phyloP scores from a whole-genome alignment of 2,797 vertebrate species.

The Sebastes taczanowskii region DNA sequence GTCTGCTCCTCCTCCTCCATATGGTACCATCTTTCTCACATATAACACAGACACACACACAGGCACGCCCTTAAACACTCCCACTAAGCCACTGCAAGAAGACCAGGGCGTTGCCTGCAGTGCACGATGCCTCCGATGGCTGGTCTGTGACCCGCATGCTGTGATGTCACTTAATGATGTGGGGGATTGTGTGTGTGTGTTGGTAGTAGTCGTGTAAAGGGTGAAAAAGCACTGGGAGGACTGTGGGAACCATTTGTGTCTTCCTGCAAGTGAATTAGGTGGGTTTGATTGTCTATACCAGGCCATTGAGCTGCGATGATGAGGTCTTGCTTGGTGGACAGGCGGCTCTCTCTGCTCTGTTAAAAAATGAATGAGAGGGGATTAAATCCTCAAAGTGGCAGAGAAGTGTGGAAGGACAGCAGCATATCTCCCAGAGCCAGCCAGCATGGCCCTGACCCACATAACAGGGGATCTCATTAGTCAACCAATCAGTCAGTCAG shows the following conservation, averaged over 20 bases:
- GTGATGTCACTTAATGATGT: conserved; percentile 54
- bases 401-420: conserved; percentile 24
- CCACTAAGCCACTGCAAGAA: conserved; percentile 42
- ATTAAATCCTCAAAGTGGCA: conserved; percentile 33
- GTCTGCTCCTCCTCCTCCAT: conserved; percentile 68
- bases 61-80: conserved; percentile 26
- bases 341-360: conserved; percentile 2
- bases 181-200: neutral
- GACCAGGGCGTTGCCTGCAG: conserved; percentile 65
- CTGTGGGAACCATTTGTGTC: conserved; percentile 34
- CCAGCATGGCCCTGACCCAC: conserved; percentile 24
- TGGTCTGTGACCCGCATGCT: conserved; percentile 42
- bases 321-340: conserved; percentile 3
- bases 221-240: neutral
- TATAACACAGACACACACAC: conserved; percentile 16
- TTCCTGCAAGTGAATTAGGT: conserved; percentile 44
- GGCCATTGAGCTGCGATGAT: conserved; percentile 15
- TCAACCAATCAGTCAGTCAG: conserved; percentile 28
- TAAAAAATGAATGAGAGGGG: conserved; percentile 27
- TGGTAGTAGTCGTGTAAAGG: neutral
- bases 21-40: conserved; percentile 54
- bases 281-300: neutral
- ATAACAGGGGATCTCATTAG: conserved; percentile 30
- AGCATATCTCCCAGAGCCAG: conserved; percentile 9
- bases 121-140: conserved; percentile 28